Evolutionary conservation across 2,888 invertebrate species (phyloP).

Genomic region (Heliothis peltigera): DNA sequence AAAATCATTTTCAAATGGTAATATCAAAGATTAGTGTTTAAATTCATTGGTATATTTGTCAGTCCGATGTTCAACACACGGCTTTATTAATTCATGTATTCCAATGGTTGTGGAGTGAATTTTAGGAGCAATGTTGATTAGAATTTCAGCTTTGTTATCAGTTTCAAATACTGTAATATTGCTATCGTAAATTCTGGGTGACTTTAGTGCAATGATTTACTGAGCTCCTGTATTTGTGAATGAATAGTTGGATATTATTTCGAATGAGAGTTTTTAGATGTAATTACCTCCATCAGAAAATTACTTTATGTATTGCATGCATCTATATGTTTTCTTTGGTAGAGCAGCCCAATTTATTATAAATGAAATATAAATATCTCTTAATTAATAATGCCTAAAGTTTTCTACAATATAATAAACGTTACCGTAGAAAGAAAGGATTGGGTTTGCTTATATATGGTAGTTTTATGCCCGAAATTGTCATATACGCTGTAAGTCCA

Average conservation of each 20-base stretch:
- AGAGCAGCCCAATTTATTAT: no score
- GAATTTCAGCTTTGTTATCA: slow-evolving; percentile 18
- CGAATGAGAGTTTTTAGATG: not conserved
- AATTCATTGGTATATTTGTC: slow-evolving; percentile 37
- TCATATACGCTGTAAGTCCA: no score
- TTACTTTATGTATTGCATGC: no score
- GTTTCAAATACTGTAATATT: slow-evolving; percentile 24
- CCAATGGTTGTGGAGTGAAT: slow-evolving; percentile 38
- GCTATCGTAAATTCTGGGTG: slow-evolving; percentile 4
- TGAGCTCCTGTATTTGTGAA: slow-evolving; percentile 5
- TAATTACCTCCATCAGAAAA: no score
- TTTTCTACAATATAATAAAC: no score
- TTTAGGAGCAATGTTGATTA: slow-evolving; percentile 41
- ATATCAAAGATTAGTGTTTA: slow-evolving; percentile 37
- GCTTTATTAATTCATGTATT: slow-evolving; percentile 49
- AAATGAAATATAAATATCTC: no score
- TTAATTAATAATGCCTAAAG: no score
- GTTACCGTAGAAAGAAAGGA: no score
- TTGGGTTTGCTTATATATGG: no score
- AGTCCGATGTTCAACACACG: slow-evolving; percentile 27
- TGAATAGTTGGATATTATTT: slow-evolving; percentile 2
- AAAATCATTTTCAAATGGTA: slow-evolving; percentile 43
- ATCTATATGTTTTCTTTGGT: no score
- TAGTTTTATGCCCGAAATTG: no score
- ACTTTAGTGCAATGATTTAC: not conserved